Percentiles rank a stretch among this genome's conserved stretches.
Evolutionary conservation across 1,140 invertebrate genomes (phyloP).

Genomic region (Polypedilum vanderplanki): DNA sequence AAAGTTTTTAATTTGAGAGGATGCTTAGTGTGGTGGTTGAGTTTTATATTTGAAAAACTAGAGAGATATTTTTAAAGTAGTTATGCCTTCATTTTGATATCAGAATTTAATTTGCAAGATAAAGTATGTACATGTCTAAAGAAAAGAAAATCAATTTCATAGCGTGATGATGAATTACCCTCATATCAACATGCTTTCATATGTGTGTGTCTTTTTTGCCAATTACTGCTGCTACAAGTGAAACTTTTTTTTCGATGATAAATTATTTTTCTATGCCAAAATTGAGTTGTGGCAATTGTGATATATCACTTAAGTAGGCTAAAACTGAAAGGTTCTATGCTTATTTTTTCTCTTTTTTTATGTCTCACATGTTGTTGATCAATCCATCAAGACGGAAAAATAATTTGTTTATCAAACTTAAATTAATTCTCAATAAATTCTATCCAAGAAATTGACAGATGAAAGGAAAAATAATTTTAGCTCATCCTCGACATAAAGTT

Average conservation of each 20-base stretch:
- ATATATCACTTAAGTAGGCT: background rate
- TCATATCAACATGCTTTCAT: background rate
- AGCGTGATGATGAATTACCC: conserved; percentile 16
- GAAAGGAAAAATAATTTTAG: conserved; percentile 5
- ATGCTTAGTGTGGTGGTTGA: no score
- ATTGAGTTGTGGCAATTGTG: background rate
- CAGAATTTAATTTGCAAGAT: no score
- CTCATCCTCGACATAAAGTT: background rate
- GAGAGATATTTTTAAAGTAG: no score
- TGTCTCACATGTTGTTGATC: background rate
- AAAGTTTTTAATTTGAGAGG: no score
- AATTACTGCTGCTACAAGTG: background rate
- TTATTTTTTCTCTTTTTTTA: background rate
- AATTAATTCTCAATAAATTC: conserved; percentile 5
- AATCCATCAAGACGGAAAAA: background rate
- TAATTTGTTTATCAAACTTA: background rate
- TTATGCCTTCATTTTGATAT: no score
- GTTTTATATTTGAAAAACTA: no score
- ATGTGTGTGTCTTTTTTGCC: background rate
- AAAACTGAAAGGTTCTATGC: background rate
- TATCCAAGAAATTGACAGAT: background rate
- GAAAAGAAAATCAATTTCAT: conserved; percentile 14
- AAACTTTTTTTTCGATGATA: background rate
- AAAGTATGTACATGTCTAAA: background rate
- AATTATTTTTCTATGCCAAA: background rate